Conservation (phyloP, 2,888 invertebrate genomes). For the Phyto melanocephala region DNA sequence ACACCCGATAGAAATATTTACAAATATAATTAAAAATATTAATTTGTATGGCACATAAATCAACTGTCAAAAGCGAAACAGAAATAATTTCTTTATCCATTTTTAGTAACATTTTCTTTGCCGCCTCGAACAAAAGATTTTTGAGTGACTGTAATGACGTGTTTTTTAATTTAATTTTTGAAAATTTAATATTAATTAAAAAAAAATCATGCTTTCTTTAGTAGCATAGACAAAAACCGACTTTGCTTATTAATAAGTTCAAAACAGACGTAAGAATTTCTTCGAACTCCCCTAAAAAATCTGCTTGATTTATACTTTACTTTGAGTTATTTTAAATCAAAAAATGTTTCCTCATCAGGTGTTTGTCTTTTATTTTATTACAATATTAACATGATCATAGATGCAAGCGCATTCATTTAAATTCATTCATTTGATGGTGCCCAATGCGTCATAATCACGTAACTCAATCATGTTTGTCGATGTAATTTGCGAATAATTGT, state of each 20-base stretch:
- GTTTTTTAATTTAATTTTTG: too few species aligned
- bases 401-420: not conserved
- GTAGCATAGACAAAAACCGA: too few species aligned
- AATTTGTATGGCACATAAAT: slow-evolving; percentile 14
- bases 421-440: slow-evolving; percentile 2
- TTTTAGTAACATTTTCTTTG: not conserved
- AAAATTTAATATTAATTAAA: too few species aligned
- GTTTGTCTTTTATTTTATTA: not conserved
- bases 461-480: slow-evolving; percentile 12
- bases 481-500: slow-evolving; percentile 33
- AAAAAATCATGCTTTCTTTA: too few species aligned
- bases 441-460: slow-evolving; percentile 41
- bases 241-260: too few species aligned
- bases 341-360: not conserved
- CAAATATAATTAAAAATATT: not conserved
- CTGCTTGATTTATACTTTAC: too few species aligned
- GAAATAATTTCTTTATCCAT: not conserved
- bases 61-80: not conserved
- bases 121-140: not conserved
- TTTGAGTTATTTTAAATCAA: not conserved
- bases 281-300: too few species aligned
- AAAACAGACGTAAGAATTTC: too few species aligned
- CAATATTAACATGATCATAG: not conserved
- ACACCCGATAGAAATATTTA: not conserved
- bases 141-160: not conserved